phyloP scores from a whole-genome alignment of 1,140 invertebrate species.

The Drosophila lowei region DNA sequence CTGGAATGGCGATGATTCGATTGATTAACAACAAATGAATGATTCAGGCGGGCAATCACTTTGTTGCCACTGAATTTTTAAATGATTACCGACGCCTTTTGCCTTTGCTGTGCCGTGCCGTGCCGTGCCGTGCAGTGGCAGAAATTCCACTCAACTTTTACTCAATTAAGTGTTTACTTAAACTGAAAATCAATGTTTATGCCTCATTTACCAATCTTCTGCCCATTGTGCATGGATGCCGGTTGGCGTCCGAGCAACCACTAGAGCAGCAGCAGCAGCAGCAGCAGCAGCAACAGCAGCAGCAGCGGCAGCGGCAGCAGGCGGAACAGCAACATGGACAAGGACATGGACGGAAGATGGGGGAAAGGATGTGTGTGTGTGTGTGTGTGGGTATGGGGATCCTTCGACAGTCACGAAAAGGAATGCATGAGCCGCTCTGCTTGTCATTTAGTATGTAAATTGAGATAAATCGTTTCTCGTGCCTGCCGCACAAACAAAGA shows the following conservation, averaged over 20 bases:
- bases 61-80: constrained; percentile 49
- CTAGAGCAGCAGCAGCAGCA: constrained; percentile 35
- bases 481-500: constrained; percentile 63
- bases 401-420: constrained; percentile 53
- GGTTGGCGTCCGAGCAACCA: constrained; percentile 4
- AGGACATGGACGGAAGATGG: constrained; percentile 23
- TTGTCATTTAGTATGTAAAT: constrained; percentile 82
- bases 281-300: neutral
- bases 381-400: constrained; percentile 22
- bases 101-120: neutral
- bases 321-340: constrained; percentile 23
- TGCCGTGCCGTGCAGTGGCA: neutral
- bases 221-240: constrained; percentile 48
- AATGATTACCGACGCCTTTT: constrained; percentile 41
- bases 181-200: constrained; percentile 74
- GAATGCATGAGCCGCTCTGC: constrained; percentile 71
- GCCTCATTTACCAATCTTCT: constrained; percentile 64
- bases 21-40: constrained; percentile 48
- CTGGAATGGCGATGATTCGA: constrained; percentile 17
- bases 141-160: constrained; percentile 51
- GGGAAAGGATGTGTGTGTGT: constrained; percentile 1
- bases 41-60: constrained; percentile 42
- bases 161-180: constrained; percentile 74
- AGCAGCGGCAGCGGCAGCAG: constrained; percentile 3
- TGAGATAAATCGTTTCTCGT: constrained; percentile 81